Conservation (phyloP, 2,113 vertebrate species). For the Australoheros scitulus region DNA sequence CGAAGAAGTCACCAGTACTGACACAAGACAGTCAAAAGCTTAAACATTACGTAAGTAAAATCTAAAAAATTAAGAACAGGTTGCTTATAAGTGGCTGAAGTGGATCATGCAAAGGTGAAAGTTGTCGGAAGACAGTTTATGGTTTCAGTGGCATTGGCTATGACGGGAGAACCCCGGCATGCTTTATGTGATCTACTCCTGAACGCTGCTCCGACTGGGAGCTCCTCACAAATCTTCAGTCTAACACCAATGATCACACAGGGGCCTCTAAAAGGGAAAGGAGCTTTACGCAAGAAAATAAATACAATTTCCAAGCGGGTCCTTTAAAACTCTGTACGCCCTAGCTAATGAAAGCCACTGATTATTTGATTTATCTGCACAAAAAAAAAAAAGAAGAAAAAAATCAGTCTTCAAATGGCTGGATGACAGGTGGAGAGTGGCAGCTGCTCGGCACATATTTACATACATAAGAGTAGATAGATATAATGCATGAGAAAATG, state of each 20-base stretch:
- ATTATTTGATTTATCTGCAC: slow-evolving; percentile 60
- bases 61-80: slow-evolving; percentile 12
- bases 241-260: slow-evolving; percentile 68
- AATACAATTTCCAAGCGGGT: slow-evolving; percentile 62
- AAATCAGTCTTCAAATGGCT: slow-evolving; percentile 16
- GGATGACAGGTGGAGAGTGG: not conserved
- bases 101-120: slow-evolving; percentile 27
- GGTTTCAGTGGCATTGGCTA: slow-evolving; percentile 51
- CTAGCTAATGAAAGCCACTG: slow-evolving; percentile 62
- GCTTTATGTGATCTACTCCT: slow-evolving; percentile 62
- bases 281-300: slow-evolving; percentile 63
- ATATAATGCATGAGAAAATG: not conserved
- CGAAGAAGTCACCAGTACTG: not conserved
- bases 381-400: not conserved
- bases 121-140: slow-evolving; percentile 56
- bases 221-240: slow-evolving; percentile 74
- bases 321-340: slow-evolving; percentile 44
- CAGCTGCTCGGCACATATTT: slow-evolving; percentile 16
- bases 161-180: slow-evolving; percentile 54
- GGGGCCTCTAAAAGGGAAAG: slow-evolving; percentile 66
- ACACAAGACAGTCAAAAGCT: not conserved
- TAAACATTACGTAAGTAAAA: not conserved
- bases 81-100: slow-evolving; percentile 17
- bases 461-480: not conserved
- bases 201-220: slow-evolving; percentile 43